Evolutionary conservation across 2,888 invertebrate genomes (phyloP).

Genomic region (Clitarchus hookeri): DNA sequence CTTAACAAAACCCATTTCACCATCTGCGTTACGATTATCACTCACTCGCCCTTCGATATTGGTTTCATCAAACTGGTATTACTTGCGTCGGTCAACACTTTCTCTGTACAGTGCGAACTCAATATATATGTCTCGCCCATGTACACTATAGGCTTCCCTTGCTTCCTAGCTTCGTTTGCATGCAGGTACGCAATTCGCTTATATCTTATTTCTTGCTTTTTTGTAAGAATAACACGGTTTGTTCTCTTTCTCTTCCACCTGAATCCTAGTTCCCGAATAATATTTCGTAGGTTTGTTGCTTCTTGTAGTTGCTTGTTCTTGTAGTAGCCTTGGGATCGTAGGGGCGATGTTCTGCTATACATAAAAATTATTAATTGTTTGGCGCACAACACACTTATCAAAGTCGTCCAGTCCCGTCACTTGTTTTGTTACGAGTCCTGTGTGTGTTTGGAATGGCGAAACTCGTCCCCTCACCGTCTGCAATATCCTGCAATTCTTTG

Average conservation of each 20-base stretch:
- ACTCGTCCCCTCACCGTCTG: not conserved
- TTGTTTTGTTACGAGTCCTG: too few relatives aligned
- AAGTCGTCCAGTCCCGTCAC: too few relatives aligned
- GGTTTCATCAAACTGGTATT: not conserved
- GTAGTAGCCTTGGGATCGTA: not conserved
- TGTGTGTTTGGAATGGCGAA: not conserved
- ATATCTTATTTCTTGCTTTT: not conserved
- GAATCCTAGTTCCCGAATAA: not conserved
- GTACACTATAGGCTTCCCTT: not conserved
- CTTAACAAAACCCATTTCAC: not conserved
- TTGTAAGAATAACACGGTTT: not conserved
- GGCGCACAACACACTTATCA: too few relatives aligned
- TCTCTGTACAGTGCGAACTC: not conserved
- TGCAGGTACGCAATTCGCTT: not conserved
- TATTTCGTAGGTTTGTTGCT: not conserved
- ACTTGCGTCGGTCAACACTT: not conserved
- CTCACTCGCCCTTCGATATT: not conserved
- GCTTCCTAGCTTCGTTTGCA: not conserved
- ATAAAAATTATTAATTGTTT: not conserved
- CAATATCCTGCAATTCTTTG: not conserved
- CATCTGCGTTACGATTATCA: not conserved
- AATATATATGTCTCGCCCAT: conserved; percentile 17
- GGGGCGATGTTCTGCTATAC: not conserved
- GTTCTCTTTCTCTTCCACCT: conserved; percentile 3
- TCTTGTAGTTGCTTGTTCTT: not conserved